A percentile compares a stretch with the other conserved stretches of the same genome.
These are phyloP conservation scores for Marasmarcha lunaedactyla DNA, from an alignment of 2,888 invertebrate genomes.

Conservation along the genomic window DNA sequence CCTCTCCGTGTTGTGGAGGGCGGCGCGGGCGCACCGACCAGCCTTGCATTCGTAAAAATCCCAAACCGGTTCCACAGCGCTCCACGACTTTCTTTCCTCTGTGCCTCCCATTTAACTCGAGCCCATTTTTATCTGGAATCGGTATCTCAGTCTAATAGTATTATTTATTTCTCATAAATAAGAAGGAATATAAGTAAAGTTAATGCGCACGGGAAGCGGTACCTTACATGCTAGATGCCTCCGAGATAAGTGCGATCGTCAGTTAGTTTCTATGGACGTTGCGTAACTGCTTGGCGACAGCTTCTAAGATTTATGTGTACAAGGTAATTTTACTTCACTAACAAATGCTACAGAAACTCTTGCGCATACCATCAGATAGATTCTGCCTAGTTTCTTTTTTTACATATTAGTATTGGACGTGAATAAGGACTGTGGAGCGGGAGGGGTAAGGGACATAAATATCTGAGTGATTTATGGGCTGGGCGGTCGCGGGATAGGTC, in stretches of 20 bases:
- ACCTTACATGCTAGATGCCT: slow-evolving; percentile 56
- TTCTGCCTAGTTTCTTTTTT: slow-evolving; percentile 37
- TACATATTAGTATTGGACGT: slow-evolving; percentile 63
- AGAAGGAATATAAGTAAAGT: slow-evolving; percentile 63
- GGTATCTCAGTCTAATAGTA: slow-evolving; percentile 70
- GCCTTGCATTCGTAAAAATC: slow-evolving; percentile 71
- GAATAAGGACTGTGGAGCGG: slow-evolving; percentile 42
- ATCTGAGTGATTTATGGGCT: slow-evolving; percentile 67
- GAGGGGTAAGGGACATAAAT: slow-evolving; percentile 63
- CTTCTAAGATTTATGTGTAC: slow-evolving; percentile 7
- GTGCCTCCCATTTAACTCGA: slow-evolving; percentile 69
- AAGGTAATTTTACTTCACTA: slow-evolving; percentile 22
- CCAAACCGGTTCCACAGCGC: slow-evolving; percentile 68
- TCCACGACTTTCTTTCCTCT: slow-evolving; percentile 67
- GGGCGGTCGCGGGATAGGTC: slow-evolving; percentile 70
- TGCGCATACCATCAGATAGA: not conserved
- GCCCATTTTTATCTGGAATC: slow-evolving; percentile 70
- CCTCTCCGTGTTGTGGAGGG: slow-evolving; percentile 19
- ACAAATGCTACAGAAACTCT: too few species aligned
- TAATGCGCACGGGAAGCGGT: slow-evolving; percentile 61
- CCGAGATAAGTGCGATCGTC: slow-evolving; percentile 41
- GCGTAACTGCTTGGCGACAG: slow-evolving; percentile 46
- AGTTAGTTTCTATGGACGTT: slow-evolving; percentile 31
- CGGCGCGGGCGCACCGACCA: slow-evolving; percentile 52
- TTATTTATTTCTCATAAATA: slow-evolving; percentile 71